Evolutionary conservation across 2,888 invertebrate genomes (phyloP).

Genomic region (Xylota sylvarum): DNA sequence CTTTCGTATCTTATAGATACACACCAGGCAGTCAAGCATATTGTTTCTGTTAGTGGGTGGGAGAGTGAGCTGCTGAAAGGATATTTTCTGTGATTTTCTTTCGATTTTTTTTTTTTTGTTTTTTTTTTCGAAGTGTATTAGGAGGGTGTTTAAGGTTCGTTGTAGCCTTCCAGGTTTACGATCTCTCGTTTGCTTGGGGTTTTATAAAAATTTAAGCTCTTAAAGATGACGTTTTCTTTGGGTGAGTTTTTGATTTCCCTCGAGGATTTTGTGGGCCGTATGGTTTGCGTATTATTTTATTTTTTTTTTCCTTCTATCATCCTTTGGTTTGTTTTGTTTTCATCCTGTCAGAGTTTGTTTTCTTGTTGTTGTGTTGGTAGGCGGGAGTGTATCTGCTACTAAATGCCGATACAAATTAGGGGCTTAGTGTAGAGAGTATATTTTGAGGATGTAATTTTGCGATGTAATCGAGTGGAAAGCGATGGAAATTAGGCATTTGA

Average conservation of each 20-base stretch:
- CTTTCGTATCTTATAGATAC: constrained; percentile 55
- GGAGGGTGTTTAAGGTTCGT: constrained; percentile 55
- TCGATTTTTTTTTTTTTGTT: constrained; percentile 44
- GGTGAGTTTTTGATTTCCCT: constrained; percentile 70
- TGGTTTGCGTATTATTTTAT: constrained; percentile 40
- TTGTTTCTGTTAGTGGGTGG: constrained; percentile 43
- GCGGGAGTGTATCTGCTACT: constrained; percentile 36
- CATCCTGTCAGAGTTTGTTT: constrained; percentile 41
- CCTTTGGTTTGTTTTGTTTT: constrained; percentile 48
- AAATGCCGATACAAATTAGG: constrained; percentile 75
- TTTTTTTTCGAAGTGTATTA: constrained; percentile 51
- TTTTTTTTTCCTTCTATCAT: constrained; percentile 4
- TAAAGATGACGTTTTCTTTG: constrained; percentile 68
- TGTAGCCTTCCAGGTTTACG: constrained; percentile 54
- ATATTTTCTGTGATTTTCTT: constrained; percentile 70
- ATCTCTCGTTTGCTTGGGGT: constrained; percentile 13
- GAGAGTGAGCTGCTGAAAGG: constrained; percentile 45
- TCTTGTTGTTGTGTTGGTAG: constrained; percentile 35
- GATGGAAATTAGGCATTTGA: constrained; percentile 73
- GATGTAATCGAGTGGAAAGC: constrained; percentile 73
- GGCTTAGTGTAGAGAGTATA: constrained; percentile 62
- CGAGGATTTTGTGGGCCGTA: constrained; percentile 60
- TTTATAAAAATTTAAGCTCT: constrained; percentile 56
- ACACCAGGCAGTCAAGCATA: constrained; percentile 57
- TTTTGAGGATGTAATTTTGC: constrained; percentile 71